Evolutionary conservation across 2,888 invertebrate species (phyloP), one percentile per base, ranked within the genome.

Genomic region (Hybos culiciformis): DNA sequence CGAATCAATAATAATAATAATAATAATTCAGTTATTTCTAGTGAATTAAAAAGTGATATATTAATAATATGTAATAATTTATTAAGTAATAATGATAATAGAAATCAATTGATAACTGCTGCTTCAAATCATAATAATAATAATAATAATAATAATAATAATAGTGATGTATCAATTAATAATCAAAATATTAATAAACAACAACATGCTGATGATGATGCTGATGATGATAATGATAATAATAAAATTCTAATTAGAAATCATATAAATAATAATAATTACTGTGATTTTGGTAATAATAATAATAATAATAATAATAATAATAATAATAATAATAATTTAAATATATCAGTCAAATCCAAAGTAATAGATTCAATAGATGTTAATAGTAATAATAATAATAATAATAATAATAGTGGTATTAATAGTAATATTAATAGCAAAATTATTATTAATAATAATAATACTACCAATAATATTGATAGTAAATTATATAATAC

Each of bases 181-280:
- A 15, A 29, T n/a, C 5, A 29, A 29, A 6, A 29, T 29, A 33
- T 32, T 29, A 19, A 33, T 24, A 41, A 19, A 15, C 17, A 11
- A 23, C n/a, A 31, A 41, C 33, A 21, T 17, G 23, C 41, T 41
- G 8, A 34, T 29, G 9, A 23, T 26, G 20, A n/a, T n/a, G n/a
- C n/a, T n/a, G n/a, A n/a, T n/a, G n/a, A n/a, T n/a, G n/a, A n/a
- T n/a, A n/a, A n/a, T n/a, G 11, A 31, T 20, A 31, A n/a, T 17
- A 40, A 36, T 17, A n/a, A 8, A 8, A 5, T 8, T 19, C 36
- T 36, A 42, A 29, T 33, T 29, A 33, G 18, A 12, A n/a, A 37
- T n/a, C 8, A 11, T 20, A 37, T 38, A 17, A 36, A 20, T 36
- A 36, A 39, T 26, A 29, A 31, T 39, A 42, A 42, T 29, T 31